phyloP scores from a whole-genome alignment of 2,113 vertebrate genomes.

The Aptenodytes patagonicus region DNA sequence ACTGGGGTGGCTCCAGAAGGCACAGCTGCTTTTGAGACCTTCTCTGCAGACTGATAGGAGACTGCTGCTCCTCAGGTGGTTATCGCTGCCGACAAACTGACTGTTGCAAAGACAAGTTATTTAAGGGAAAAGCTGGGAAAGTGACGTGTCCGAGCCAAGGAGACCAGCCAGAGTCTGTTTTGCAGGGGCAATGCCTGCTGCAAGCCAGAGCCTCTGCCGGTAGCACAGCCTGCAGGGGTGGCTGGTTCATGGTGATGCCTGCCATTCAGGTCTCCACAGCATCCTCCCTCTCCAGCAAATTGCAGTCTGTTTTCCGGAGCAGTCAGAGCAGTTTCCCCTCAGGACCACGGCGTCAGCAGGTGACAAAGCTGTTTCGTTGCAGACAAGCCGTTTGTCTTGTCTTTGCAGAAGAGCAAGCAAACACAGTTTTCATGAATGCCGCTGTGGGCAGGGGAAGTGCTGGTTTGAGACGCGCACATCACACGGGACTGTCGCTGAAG shows the following conservation, averaged over 20 bases:
- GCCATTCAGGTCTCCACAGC: not conserved
- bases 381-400: not conserved
- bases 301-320: not conserved
- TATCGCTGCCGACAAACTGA: accelerated
- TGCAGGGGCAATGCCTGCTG: not conserved
- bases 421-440: not conserved
- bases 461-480: not conserved
- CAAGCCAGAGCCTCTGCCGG: not conserved
- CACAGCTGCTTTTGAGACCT: not conserved
- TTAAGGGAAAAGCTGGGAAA: not conserved
- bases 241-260: not conserved
- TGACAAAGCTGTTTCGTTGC: not conserved
- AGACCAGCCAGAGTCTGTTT: not conserved
- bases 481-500: not conserved
- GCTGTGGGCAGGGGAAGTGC: not conserved
- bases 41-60: not conserved
- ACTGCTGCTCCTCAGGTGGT: not conserved
- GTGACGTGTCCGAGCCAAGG: not conserved
- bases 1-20: not conserved
- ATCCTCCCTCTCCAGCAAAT: not conserved
- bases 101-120: not conserved
- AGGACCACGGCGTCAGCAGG: not conserved
- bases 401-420: not conserved
- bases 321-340: not conserved
- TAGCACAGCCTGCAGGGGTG: accelerated